Evolutionary conservation across 2,888 invertebrate species (phyloP).

Genomic region (Apamea monoglypha): DNA sequence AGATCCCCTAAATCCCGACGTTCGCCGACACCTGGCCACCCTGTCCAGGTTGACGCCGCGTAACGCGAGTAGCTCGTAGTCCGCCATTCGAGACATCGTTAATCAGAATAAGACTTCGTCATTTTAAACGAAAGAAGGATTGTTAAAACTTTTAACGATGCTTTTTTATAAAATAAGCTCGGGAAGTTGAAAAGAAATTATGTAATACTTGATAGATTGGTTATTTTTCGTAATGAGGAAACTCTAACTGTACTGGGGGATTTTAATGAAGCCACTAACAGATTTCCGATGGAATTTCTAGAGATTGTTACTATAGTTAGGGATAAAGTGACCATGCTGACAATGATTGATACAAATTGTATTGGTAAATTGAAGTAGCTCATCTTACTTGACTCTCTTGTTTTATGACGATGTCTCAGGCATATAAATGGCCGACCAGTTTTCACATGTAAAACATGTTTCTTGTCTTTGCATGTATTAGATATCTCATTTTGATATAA

Average conservation of each 20-base stretch:
- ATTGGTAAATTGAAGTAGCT: background rate
- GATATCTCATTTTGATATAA: no score
- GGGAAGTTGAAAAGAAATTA: slow-evolving; percentile 47
- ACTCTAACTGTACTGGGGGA: slow-evolving; percentile 15
- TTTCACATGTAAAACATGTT: background rate
- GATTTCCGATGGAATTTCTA: background rate
- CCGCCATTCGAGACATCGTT: slow-evolving; percentile 61
- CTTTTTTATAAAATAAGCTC: slow-evolving; percentile 52
- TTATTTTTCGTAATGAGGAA: slow-evolving; percentile 55
- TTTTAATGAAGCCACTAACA: slow-evolving; percentile 45
- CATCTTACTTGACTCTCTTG: background rate
- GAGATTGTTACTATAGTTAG: background rate
- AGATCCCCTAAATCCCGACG: background rate
- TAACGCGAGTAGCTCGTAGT: slow-evolving; percentile 45
- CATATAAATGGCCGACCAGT: background rate
- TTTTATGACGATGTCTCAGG: background rate
- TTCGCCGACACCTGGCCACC: slow-evolving; percentile 24
- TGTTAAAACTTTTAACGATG: slow-evolving; percentile 68
- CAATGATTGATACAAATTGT: background rate
- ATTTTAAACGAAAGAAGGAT: slow-evolving; percentile 59
- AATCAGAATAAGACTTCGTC: slow-evolving; percentile 62
- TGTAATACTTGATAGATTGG: slow-evolving; percentile 59
- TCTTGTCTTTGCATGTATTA: no score
- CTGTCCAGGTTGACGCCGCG: slow-evolving; percentile 40
- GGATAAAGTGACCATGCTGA: background rate